Conservation (phyloP, 2,113 vertebrate species). For the Stigmatopora nigra region DNA sequence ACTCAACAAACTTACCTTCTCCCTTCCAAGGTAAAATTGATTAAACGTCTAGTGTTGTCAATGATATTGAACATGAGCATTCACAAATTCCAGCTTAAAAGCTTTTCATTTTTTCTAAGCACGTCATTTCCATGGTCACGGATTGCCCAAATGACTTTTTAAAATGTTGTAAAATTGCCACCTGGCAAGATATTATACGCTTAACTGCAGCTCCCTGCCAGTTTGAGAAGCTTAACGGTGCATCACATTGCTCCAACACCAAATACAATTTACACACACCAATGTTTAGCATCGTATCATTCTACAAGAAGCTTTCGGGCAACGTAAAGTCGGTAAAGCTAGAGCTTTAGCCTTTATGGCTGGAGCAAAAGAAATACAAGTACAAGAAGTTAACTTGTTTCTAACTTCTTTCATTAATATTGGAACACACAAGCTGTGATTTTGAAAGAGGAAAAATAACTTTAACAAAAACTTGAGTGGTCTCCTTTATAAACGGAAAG, state of each 20-base stretch:
- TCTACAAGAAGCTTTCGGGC: neutral
- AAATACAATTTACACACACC: neutral
- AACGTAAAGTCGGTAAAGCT: too few species aligned
- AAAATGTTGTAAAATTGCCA: neutral
- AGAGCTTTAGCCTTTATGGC: neutral
- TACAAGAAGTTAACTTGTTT: neutral
- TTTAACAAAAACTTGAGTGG: neutral
- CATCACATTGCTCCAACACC: neutral
- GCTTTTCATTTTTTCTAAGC: neutral
- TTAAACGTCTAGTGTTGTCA: too few species aligned
- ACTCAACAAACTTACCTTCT: too few species aligned
- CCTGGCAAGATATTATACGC: neutral
- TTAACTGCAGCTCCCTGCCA: neutral
- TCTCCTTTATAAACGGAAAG: neutral
- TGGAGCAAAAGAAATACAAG: neutral
- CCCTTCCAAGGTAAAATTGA: too few species aligned
- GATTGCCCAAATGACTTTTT: too few species aligned
- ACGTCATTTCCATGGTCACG: neutral
- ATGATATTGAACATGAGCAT: neutral
- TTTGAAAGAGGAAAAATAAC: neutral
- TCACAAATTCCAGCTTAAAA: neutral
- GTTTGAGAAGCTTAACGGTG: neutral
- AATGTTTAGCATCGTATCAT: neutral
- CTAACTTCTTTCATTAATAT: neutral
- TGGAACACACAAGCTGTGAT: conserved; percentile 12